Evolutionary conservation across 2,888 invertebrate genomes (phyloP).

Genomic region (Anagyrus pseudococci): DNA sequence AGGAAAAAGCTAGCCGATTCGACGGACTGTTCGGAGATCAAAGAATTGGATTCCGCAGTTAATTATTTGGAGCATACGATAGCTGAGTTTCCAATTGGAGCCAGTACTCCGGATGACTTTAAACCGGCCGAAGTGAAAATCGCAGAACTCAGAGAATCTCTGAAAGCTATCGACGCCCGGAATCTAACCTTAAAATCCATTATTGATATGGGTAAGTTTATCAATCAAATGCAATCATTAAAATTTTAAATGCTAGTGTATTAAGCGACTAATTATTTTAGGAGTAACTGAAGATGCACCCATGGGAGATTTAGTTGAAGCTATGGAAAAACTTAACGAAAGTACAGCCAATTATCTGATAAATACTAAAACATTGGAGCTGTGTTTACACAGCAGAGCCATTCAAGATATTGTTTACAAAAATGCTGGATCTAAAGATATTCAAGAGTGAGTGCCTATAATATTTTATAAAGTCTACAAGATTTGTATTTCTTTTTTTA

Average conservation of each 20-base stretch:
- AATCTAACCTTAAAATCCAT: slow-evolving; percentile 41
- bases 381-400: slow-evolving; percentile 42
- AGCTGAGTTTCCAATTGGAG: slow-evolving; percentile 44
- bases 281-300: not conserved
- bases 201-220: slow-evolving; percentile 38
- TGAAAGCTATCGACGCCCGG: slow-evolving; percentile 42
- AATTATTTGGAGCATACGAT: slow-evolving; percentile 30
- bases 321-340: slow-evolving; percentile 33
- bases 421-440: slow-evolving; percentile 27
- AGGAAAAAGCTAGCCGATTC: too few species aligned
- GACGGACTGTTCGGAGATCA: too few species aligned
- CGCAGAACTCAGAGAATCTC: slow-evolving; percentile 22
- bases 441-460: slow-evolving; percentile 38
- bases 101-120: slow-evolving; percentile 42
- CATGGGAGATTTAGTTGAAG: slow-evolving; percentile 8
- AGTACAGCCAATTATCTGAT: slow-evolving; percentile 34
- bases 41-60: slow-evolving; percentile 33
- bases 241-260: not conserved
- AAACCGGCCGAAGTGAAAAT: slow-evolving; percentile 45
- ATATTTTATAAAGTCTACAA: not conserved
- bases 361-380: slow-evolving; percentile 35
- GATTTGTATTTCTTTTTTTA: not conserved
- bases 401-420: slow-evolving; percentile 40
- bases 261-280: not conserved
- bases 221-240: not conserved